Base-by-base conservation (phyloP, 2,888 invertebrate species). In the Alloplasta piceator region DNA sequence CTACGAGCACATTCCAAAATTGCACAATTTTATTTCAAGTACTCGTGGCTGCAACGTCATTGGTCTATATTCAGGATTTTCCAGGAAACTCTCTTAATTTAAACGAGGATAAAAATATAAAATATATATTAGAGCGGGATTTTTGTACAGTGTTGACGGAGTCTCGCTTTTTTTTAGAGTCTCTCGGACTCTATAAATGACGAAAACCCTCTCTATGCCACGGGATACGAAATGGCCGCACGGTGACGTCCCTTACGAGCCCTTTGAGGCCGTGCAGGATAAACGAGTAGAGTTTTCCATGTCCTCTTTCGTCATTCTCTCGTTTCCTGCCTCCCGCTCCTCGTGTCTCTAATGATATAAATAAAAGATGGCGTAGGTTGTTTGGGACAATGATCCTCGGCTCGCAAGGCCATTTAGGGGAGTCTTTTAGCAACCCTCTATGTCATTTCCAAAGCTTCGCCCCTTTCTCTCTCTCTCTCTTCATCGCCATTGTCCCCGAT, bases 301-400 rank as follows among this genome's bases (percentile, higher is more conserved):
- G 56, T 68, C 63, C 58, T 85, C 77, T 56, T 67, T 73, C 70
- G 73, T 55, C 56, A 66, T 60, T 58, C 16, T 38, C 58, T 6
- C 36, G 52, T 12, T 50, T 60, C 48, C 68, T 48, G 61, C 73
- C 46, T 73, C 71, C 50, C 52, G 10, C 56, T 36, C 48, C 66
- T 64, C 63, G 61, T 79, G 50, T 78, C 77, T 78, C 88, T 89
- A 88, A 88, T 89, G 88, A 89, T 87, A 87, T 88, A 88, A 89
- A 89, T 88, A 87, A 89, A 89, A 89, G 89, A 88, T 88, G 86
- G 87, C 83, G 83, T 26, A 85, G 84, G 85, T 85, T 85, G 86
- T 87, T 86, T 84, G 84, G 83, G 85, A 84, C 87, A 88, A 88
- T 87, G 87, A 86, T 83, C 85, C 77, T 78, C 86, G 84, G 80